Percentiles rank a stretch among this genome's conserved stretches.
These are phyloP conservation scores for Acronicta psi DNA, from an alignment of 2,888 invertebrate genomes.

Conservation along the genomic window DNA sequence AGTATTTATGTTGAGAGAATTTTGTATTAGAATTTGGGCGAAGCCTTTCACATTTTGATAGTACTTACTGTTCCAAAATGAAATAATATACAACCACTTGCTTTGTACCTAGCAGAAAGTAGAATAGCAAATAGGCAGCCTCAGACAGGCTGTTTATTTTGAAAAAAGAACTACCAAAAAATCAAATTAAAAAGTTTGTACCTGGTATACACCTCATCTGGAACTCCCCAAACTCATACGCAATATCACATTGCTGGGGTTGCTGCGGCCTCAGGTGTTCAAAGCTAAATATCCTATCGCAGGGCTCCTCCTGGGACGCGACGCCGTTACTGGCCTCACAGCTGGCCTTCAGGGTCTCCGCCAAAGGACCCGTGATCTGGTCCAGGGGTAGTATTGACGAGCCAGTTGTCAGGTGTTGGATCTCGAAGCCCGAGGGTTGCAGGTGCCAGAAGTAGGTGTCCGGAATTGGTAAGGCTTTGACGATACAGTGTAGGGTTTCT, in stretches of 20 bases:
- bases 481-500: slow-evolving; percentile 78
- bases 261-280: slow-evolving; percentile 79
- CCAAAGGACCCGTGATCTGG: slow-evolving; percentile 79
- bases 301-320: slow-evolving; percentile 78
- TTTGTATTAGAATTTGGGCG: no score
- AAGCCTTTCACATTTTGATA: no score
- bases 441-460: slow-evolving; percentile 85
- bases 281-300: slow-evolving; percentile 75
- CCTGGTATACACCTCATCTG: slow-evolving; percentile 85
- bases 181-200: slow-evolving; percentile 35
- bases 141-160: no score
- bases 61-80: no score
- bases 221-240: slow-evolving; percentile 81
- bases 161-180: no score
- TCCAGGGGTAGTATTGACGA: slow-evolving; percentile 75
- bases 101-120: no score
- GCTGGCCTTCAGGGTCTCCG: slow-evolving; percentile 71
- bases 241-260: slow-evolving; percentile 81
- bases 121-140: no score
- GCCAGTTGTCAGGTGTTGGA: slow-evolving; percentile 81
- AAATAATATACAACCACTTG: no score
- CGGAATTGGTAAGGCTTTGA: slow-evolving; percentile 75
- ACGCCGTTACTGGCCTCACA: slow-evolving; percentile 83
- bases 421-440: slow-evolving; percentile 74
- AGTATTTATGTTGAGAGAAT: no score